Base-by-base conservation (phyloP, 2,888 invertebrate genomes). In the Maniola hyperantus region DNA sequence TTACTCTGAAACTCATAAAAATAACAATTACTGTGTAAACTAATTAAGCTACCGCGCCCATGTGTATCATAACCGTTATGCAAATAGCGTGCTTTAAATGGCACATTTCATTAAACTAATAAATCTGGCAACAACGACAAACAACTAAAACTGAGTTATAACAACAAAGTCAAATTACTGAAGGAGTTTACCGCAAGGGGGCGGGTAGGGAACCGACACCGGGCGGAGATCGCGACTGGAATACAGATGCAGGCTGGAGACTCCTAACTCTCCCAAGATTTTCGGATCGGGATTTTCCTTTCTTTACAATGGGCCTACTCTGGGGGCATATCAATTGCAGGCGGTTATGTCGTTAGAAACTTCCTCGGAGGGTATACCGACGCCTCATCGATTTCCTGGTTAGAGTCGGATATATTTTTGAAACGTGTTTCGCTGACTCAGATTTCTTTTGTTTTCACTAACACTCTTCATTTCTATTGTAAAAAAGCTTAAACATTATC, bases 311-410 rank as follows among this genome's bases (percentile, higher is more conserved):
- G 89, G 88, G 84, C 88, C 90, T 91, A 92, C 92, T 89, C 91
- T 80, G 83, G 92, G 91, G 91, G 91, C 92, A 92, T 92, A 91
- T 92, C 92, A 92, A 92, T 91, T 90, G 92, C 92, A 91, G 84
- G 92, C 89, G 90, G 92, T 92, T 92, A 92, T 92, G 91, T 91
- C 92, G 92, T 92, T 92, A 91, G 91, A 90, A 92, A 92, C 84
- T 92, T 92, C 88, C 84, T 77, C 76, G 73, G 77, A 79, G 81
- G 83, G 84, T 83, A 77, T 77, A 77, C 76, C 76, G 79, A 79
- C 80, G 78, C 80, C 81, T 79, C 84, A 91, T 91, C 91, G 89
- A 91, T 91, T 89, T 89, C 88, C 80, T 76, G 77, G 87, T 80
- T 87, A 84, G 79, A 83, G 80, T 81, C 79, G 75, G 68, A 72